Base-by-base conservation (phyloP, 2,797 vertebrate genomes). In the Acanthiza pusilla region DNA sequence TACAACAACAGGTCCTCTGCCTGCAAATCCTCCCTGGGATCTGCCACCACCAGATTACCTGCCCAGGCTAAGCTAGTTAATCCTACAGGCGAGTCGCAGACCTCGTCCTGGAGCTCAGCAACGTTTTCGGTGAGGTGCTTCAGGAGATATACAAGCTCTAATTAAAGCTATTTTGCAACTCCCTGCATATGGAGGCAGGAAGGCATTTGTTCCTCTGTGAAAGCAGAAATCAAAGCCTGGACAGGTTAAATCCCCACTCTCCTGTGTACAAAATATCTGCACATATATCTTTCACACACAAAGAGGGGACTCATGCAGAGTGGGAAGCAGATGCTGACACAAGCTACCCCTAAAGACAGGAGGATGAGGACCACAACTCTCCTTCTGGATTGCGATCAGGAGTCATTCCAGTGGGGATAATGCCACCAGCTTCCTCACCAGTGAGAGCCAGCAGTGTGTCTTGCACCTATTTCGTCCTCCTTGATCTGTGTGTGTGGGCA, bases 31-130 rank as follows among this genome's bases (percentile, higher is more conserved):
- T 94, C 80, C 88, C 7, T 2, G 73, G 91, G 93, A 94, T 93
- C 95, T 94, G 94, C 88, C 88, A 78, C 83, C 80, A 55, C 70
- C 85, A 94, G 93, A 95, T 94, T 93, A 94, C 85, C 71, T 32
- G 34, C 55, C 88, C 88, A 75, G 91, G 68, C 88, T 91, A 94
- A 88, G 78, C 87, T 27, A 63, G 74, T 40, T 96, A 95, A 94
- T 95, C 96, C 88, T 48, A 27, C 81, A 80, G 84, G 75, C 75
- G 11, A 85, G 62, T 42, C 0, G 7, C 13, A 20, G 72, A 19
- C 85, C 55, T 83, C 1, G 0, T 63, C 79, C 85, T 88, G 68
- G 70, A 91, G 34, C 89, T 81, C 66, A 34, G 67, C 67, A 50
- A 51, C 2, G 0, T 66, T 95, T 93, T 89, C 4, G 2, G 78